Conservation (phyloP, 2,113 vertebrate species). For the Edolisoma coerulescens region DNA sequence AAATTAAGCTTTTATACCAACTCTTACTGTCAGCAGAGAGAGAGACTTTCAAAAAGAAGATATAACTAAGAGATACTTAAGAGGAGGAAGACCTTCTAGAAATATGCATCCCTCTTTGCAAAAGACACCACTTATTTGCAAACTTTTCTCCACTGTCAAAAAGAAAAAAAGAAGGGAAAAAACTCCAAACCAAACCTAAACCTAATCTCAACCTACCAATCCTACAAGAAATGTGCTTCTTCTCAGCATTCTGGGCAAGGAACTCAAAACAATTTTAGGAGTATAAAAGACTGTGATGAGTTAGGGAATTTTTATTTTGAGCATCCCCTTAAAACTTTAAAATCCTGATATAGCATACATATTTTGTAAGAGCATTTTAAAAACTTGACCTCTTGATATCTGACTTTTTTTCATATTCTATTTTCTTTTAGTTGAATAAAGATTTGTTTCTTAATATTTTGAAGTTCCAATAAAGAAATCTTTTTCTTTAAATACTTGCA, state of each 20-base stretch:
- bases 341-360: neutral
- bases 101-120: neutral
- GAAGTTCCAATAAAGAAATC: neutral
- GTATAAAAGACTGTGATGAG: neutral
- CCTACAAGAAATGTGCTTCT: neutral
- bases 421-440: neutral
- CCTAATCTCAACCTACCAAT: neutral
- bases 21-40: neutral
- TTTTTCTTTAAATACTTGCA: neutral
- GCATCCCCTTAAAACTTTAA: neutral
- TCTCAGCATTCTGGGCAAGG: neutral
- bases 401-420: neutral
- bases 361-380: neutral
- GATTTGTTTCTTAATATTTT: neutral
- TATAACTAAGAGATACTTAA: neutral
- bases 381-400: neutral
- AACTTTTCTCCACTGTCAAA: neutral
- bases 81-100: neutral
- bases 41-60: neutral
- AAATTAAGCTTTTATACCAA: neutral
- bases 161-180: neutral
- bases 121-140: neutral
- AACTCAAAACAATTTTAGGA: neutral
- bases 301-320: neutral
- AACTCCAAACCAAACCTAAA: neutral